phyloP scores from a whole-genome alignment of 2,888 invertebrate genomes.

The Cosmia pyralina region DNA sequence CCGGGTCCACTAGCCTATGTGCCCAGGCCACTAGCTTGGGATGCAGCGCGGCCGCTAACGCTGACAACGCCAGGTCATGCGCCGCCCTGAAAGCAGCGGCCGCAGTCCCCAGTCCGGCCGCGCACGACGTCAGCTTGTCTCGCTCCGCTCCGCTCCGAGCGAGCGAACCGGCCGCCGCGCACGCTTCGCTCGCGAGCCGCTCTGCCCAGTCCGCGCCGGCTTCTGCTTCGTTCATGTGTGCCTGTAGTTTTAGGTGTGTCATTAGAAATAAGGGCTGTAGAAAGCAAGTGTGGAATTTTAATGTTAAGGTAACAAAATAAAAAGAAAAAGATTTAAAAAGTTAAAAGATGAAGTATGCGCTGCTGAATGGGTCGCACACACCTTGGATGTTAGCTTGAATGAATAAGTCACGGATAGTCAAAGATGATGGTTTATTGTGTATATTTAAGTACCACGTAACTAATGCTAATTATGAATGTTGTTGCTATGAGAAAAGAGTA shows the following conservation, averaged over 20 bases:
- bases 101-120: constrained; percentile 77
- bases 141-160: constrained; percentile 86
- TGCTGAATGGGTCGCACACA: too few relatives aligned
- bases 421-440: too few relatives aligned
- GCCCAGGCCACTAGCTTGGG: constrained; percentile 79
- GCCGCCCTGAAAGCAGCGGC: constrained; percentile 82
- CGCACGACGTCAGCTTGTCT: constrained; percentile 79
- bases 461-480: too few relatives aligned
- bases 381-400: too few relatives aligned
- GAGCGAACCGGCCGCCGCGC: constrained; percentile 92
- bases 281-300: neutral
- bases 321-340: neutral
- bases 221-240: constrained; percentile 97
- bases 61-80: constrained; percentile 73
- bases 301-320: neutral
- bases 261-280: neutral
- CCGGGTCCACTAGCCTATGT: constrained; percentile 72
- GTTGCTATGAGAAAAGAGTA: too few relatives aligned
- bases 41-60: constrained; percentile 74
- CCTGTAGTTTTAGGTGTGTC: constrained; percentile 90
- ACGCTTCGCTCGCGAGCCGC: constrained; percentile 94
- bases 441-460: too few relatives aligned
- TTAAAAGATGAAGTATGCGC: too few relatives aligned
- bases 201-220: constrained; percentile 97
- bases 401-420: too few relatives aligned